These are phyloP conservation scores for Deladenus siricidicola DNA, from an alignment of 2,888 invertebrate genomes.

Conservation along the genomic window DNA sequence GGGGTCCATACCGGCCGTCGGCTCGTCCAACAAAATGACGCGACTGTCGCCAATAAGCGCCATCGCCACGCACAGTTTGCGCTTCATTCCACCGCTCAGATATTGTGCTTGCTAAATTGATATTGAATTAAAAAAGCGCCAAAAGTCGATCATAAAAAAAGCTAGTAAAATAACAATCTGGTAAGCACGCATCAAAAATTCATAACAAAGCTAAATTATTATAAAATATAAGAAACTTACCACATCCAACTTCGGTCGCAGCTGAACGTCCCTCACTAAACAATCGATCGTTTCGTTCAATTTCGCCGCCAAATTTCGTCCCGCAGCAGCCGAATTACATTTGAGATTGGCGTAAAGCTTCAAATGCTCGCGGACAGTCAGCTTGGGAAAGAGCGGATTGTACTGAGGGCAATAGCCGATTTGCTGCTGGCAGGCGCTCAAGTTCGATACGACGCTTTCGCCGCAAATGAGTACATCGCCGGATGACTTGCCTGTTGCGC, in stretches of 20 bases:
- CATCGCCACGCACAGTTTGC: conserved; percentile 48
- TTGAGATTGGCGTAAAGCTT: conserved; percentile 41
- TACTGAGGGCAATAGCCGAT: conserved; percentile 43
- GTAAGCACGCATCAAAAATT: too few relatives aligned
- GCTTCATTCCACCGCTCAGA: conserved; percentile 48
- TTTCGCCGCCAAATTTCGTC: conserved; percentile 20
- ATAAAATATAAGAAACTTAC: conserved; percentile 15
- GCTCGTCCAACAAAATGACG: conserved; percentile 46
- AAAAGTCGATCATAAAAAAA: background rate
- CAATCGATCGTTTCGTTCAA: conserved; percentile 13
- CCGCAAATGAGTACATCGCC: conserved; percentile 37
- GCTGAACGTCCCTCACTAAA: conserved; percentile 30
- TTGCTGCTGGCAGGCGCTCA: conserved; percentile 31
- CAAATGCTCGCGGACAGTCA: conserved; percentile 48
- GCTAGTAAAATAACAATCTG: background rate
- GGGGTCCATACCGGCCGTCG: conserved; percentile 39
- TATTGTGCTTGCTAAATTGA: conserved; percentile 23
- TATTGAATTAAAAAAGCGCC: background rate
- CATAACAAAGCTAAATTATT: too few relatives aligned
- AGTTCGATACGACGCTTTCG: conserved; percentile 26
- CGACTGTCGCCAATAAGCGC: conserved; percentile 40
- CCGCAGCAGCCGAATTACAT: background rate
- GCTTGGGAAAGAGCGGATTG: conserved; percentile 44
- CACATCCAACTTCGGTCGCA: conserved; percentile 31
- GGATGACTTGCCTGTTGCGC: conserved; percentile 36